Percentiles rank a stretch among this genome's conserved stretches.
Evolutionary conservation across 2,113 vertebrate species (phyloP).

Genomic region (Percopsis transmontana): DNA sequence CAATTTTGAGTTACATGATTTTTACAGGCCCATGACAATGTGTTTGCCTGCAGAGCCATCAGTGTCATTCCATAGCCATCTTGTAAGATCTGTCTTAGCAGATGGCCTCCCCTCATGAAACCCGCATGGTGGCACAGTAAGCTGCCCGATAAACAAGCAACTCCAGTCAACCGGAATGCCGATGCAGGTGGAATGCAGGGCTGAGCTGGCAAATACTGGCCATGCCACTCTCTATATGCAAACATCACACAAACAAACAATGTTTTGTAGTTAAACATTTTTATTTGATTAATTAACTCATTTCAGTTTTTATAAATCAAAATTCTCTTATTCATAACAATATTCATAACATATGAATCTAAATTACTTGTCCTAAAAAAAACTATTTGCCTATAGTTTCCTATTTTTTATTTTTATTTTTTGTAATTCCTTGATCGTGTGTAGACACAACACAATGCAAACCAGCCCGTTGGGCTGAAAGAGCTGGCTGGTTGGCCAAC

Average conservation of each 20-base stretch:
- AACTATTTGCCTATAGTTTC: background rate
- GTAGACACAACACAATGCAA: constrained; percentile 27
- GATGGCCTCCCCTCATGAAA: constrained; percentile 66
- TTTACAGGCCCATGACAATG: constrained; percentile 20
- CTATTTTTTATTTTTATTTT: background rate
- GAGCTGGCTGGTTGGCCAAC: constrained; percentile 43
- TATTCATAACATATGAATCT: no score
- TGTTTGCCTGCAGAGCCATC: constrained; percentile 15
- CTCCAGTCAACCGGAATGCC: constrained; percentile 62
- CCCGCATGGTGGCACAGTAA: constrained; percentile 55
- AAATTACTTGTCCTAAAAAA: no score
- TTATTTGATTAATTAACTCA: no score
- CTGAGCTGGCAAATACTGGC: constrained; percentile 29
- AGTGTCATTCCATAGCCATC: constrained; percentile 43
- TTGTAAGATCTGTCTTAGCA: constrained; percentile 60
- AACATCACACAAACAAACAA: no score
- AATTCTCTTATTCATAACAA: no score
- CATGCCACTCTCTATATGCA: background rate
- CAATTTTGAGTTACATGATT: constrained; percentile 10
- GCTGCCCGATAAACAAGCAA: constrained; percentile 56
- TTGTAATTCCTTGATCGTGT: constrained; percentile 3
- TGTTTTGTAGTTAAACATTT: no score
- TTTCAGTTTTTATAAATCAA: no score
- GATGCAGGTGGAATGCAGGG: constrained; percentile 43
- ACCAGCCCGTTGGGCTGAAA: constrained; percentile 12